Evolutionary conservation across 92 coral and sea anemone species (phyloP), one percentile per base, ranked within the genome.

Genomic region (Scolanthus callimorphus): DNA sequence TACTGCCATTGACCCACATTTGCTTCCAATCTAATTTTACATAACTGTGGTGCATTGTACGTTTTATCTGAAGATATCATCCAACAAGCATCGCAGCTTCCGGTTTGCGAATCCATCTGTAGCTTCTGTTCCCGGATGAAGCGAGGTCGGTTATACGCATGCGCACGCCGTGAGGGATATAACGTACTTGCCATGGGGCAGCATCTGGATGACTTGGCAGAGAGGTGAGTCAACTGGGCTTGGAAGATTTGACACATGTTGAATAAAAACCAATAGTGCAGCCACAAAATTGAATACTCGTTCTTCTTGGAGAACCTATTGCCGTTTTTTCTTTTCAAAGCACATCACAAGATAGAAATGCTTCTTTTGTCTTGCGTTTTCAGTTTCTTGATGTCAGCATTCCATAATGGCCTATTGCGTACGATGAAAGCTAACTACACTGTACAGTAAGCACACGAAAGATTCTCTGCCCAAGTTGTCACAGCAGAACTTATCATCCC

Each of bases 91-190:
- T 79, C 96, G 27, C 75, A 78, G 31, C 90, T 94, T 20, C 49
- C 90, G 22, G 96, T 77, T 29, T 88, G 96, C 51, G 99, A 94
- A 67, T 94, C 99, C 13, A 94, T 94, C 21, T 94, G 99, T 50
- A 94, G 99, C 49, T 94, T 94, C 51, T 94, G 99, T 62, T 94
- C 99, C 46, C 86, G 99, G 48, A 94, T 94, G 99, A 94, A 94
- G 80, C 90, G 99, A 15, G 99, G 99, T 13, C 92, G 99, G 34
- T 60, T 94, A 57, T 94, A 94, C 88, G 94, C 99, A 78, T 94
- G 99, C 63, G 99, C 99, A 15, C 66, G 99, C 43, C 99, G 99
- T 22, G 89, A 85, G 51, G 90, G 90, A 0, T 94, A 87, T 56
- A 94, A 94, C 26, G 99, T 94, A 51, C 75, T 94, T 20, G 99